A percentile compares a stretch with the other conserved stretches of the same genome.
Evolutionary conservation across 2,113 vertebrate species (phyloP).

Genomic region (Rattus norvegicus): DNA sequence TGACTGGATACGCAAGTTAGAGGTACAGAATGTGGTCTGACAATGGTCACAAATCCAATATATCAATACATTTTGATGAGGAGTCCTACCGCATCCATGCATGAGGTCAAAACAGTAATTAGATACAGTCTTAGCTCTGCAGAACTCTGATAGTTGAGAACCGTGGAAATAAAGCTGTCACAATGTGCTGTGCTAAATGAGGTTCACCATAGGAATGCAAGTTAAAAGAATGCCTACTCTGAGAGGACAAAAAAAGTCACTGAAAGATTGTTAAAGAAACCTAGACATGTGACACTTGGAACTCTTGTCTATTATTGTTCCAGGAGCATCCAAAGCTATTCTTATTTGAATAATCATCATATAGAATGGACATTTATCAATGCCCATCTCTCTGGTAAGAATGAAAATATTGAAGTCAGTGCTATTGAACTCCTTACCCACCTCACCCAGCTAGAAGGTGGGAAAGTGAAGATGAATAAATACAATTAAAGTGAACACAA

Average conservation of each 20-base stretch:
- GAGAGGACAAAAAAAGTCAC: not conserved
- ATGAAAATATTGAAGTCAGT: not conserved
- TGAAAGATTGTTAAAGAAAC: not conserved
- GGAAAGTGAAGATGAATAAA: not conserved
- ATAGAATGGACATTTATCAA: not conserved
- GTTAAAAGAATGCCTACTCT: not conserved
- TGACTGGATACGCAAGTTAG: not conserved
- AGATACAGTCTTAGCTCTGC: not conserved
- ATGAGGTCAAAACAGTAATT: not conserved
- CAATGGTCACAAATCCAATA: not conserved
- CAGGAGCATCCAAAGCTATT: not conserved
- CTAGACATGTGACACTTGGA: not conserved
- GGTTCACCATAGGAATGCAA: not conserved
- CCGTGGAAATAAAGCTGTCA: not conserved
- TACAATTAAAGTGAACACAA: not conserved
- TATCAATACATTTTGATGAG: not conserved
- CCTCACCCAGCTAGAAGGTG: no score
- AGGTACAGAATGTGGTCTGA: not conserved
- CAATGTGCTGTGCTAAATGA: not conserved
- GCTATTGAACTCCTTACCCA: not conserved
- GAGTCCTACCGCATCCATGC: not conserved
- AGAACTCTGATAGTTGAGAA: not conserved
- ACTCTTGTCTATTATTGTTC: not conserved
- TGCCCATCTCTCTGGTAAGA: not conserved
- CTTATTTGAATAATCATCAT: not conserved